Evolutionary conservation across 1,140 invertebrate species (phyloP).

Genomic region (Anadara kagoshimensis): DNA sequence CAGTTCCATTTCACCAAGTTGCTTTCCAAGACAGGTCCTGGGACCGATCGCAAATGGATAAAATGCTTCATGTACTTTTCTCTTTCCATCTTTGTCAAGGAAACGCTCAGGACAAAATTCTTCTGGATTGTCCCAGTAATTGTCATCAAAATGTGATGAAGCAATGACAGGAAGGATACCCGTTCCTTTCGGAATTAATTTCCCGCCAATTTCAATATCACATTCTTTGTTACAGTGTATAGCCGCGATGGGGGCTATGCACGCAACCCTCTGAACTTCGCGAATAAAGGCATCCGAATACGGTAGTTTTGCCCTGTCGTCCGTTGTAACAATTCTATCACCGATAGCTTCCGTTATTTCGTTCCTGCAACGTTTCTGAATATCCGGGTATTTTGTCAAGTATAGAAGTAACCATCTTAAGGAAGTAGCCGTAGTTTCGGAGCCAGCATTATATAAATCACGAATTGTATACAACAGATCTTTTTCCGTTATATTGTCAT

Average conservation of each 20-base stretch:
- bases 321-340: neutral
- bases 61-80: slow-evolving; percentile 51
- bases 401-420: slow-evolving; percentile 90
- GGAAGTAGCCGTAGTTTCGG: slow-evolving; percentile 91
- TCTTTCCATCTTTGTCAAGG: slow-evolving; percentile 64
- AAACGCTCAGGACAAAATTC: slow-evolving; percentile 82
- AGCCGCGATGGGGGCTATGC: neutral
- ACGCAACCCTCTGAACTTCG: slow-evolving; percentile 24
- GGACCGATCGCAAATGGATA: slow-evolving; percentile 57
- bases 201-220: slow-evolving; percentile 61
- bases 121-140: slow-evolving; percentile 81
- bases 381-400: slow-evolving; percentile 83
- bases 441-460: slow-evolving; percentile 91
- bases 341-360: slow-evolving; percentile 78
- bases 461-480: slow-evolving; percentile 43
- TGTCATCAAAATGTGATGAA: slow-evolving; percentile 67
- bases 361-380: slow-evolving; percentile 86
- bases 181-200: slow-evolving; percentile 81
- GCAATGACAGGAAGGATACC: slow-evolving; percentile 89
- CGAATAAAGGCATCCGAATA: slow-evolving; percentile 24
- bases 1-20: slow-evolving; percentile 32
- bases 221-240: no score
- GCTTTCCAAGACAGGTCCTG: slow-evolving; percentile 27
- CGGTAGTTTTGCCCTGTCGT: slow-evolving; percentile 13
- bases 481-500: slow-evolving; percentile 23